Base-by-base conservation (phyloP, 2,888 invertebrate species). In the Cephonodes hylas region DNA sequence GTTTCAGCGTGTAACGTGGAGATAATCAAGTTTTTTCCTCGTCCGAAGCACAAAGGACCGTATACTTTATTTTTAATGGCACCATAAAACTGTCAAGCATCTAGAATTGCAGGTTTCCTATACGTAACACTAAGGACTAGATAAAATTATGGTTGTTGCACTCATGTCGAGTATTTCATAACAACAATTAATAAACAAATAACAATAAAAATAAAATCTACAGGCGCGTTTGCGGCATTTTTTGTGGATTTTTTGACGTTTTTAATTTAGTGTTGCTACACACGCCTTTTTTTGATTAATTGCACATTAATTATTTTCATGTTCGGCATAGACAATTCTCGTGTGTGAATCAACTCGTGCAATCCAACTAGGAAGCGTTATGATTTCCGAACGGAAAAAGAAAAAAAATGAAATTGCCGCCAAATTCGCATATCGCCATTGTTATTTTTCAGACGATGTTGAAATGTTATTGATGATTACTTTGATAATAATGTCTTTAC, bases 261-360 rank as follows among this genome's bases (percentile, higher is more conserved):
- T 89, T 83, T 84, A 85, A 87, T 85, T 83, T 81, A 85, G 91
- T 89, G 91, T 90, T 91, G 89, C 89, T 86, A 86, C 85, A 31
- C 31, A 53, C 53, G 31, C 53, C 53, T 75, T 72, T 72, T 74
- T 60, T 77, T 81, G 81, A 84, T 84, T 91, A 89, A 89, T 91
- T 88, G 85, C 84, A 82, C 85, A 85, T 87, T 84, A 85, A 81
- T 80, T 80, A 84, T 74, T 77, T 79, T 81, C 80, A 76, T 76
- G 73, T 74, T 73, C 67, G 66, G 76, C 83, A 83, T 76, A 83
- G 83, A 83, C 81, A 75, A 77, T 31, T 20, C 31, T 53, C 18
- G 31, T 18, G 31, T 53, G 48, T 48, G 48, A 25, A 27, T 48
- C 48, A n/a, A 27, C 7, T 48, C 48, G n/a, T 15, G 25, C 25